Conservation (phyloP, 1,140 invertebrate species). For the Phymorhynchus buccinoides region DNA sequence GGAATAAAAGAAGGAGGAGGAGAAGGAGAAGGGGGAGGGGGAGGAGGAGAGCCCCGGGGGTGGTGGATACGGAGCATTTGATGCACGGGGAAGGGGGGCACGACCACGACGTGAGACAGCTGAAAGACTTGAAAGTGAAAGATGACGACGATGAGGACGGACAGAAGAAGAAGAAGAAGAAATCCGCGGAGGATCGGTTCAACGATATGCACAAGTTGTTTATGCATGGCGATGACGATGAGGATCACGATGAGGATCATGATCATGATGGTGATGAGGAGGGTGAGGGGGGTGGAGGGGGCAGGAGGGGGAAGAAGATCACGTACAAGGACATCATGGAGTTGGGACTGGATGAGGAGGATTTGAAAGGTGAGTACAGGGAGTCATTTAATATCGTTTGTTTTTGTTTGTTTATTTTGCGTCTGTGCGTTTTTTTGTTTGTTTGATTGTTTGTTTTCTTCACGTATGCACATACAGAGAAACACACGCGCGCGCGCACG, state of each 20-base stretch:
- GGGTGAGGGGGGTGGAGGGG: background rate
- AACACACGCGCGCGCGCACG: too few relatives aligned
- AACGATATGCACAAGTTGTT: background rate
- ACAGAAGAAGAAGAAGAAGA: too few relatives aligned
- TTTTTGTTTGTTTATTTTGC: too few relatives aligned
- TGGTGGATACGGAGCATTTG: conserved; percentile 16
- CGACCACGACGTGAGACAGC: conserved; percentile 33
- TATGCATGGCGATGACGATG: background rate
- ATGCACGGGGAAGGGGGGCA: conserved; percentile 31
- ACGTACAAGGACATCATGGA: conserved; percentile 36
- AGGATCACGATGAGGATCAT: background rate
- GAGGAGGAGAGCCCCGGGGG: background rate
- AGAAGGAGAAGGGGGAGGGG: background rate
- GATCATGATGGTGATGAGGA: background rate
- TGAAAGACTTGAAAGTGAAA: conserved; percentile 14
- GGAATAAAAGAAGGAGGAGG: background rate
- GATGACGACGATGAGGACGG: background rate
- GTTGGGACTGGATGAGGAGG: conserved; percentile 25
- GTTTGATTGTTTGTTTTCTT: too few relatives aligned
- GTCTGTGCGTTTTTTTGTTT: too few relatives aligned
- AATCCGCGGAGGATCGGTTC: conserved; percentile 28
- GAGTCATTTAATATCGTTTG: too few relatives aligned
- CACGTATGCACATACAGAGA: too few relatives aligned
- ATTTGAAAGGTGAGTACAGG: background rate
- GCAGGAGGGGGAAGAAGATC: conserved; percentile 24